Percentiles rank a stretch among this genome's conserved stretches.
Conservation (phyloP, 1,140 invertebrate genomes). For the Potamilus streckersoni region DNA sequence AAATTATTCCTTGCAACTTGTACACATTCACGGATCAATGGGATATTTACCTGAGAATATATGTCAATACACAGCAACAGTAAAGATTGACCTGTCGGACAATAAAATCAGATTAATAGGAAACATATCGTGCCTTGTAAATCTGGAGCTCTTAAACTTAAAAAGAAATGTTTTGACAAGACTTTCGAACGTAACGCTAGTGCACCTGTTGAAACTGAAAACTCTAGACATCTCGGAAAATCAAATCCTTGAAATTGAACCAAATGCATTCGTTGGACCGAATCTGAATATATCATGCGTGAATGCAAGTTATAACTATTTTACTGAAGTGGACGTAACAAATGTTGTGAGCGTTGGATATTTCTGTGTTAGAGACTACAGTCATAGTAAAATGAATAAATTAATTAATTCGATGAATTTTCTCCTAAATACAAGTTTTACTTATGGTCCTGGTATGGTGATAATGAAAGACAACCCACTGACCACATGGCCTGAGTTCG, state of each 20-base stretch:
- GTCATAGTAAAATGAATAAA: background rate
- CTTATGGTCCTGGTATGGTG: conserved; percentile 20
- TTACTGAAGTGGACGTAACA: conserved; percentile 8
- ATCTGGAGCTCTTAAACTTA: too few species aligned
- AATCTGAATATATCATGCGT: background rate
- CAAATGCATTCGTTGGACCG: background rate
- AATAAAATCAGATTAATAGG: too few species aligned
- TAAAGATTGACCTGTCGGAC: too few species aligned
- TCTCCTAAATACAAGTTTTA: background rate
- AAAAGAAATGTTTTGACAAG: too few species aligned
- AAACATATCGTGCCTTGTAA: too few species aligned
- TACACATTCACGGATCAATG: too few species aligned
- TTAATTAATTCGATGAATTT: background rate
- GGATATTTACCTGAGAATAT: too few species aligned
- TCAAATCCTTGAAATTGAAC: conserved; percentile 12
- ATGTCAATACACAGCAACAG: too few species aligned
- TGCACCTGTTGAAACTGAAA: conserved; percentile 1
- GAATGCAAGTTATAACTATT: conserved; percentile 9
- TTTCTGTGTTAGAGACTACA: conserved; percentile 10
- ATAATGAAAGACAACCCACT: conserved; percentile 6
- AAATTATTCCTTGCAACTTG: too few species aligned
- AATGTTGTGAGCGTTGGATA: conserved; percentile 11
- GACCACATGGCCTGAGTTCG: conserved; percentile 8
- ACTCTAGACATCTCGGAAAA: conserved; percentile 2
- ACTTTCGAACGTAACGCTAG: conserved; percentile 12